Percentiles rank a stretch among this genome's conserved stretches.
These are phyloP conservation scores for Nasonia longicornis DNA, from an alignment of 1,140 invertebrate genomes.

Conservation along the genomic window DNA sequence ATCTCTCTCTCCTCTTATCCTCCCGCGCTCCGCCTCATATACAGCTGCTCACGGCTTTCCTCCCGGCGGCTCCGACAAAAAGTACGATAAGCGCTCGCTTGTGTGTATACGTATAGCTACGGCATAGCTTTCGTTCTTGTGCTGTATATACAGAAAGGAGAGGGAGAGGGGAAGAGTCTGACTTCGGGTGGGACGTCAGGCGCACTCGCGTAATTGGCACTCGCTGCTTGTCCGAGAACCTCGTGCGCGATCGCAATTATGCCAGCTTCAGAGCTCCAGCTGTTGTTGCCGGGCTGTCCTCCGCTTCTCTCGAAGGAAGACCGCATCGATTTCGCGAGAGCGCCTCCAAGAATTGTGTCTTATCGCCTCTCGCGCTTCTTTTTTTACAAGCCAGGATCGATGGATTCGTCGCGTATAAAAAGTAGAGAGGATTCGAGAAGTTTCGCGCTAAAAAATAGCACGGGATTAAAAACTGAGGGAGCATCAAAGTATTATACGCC, in stretches of 20 bases:
- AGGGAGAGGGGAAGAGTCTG: background rate
- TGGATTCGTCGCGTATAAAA: too few species aligned
- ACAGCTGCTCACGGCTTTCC: slow-evolving; percentile 12
- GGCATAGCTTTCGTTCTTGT: background rate
- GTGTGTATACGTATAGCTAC: background rate
- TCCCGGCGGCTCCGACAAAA: slow-evolving; percentile 3
- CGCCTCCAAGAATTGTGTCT: background rate
- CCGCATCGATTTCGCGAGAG: background rate
- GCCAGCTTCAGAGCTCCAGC: slow-evolving; percentile 11
- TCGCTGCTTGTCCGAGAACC: slow-evolving; percentile 39
- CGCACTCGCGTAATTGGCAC: slow-evolving; percentile 54
- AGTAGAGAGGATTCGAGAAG: too few species aligned
- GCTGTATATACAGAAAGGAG: background rate
- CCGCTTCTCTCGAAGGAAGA: background rate
- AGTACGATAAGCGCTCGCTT: slow-evolving; percentile 19
- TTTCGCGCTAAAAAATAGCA: background rate
- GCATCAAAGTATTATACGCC: background rate
- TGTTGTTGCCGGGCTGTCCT: background rate
- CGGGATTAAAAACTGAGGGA: background rate
- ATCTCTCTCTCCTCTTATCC: background rate
- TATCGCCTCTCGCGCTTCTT: too few species aligned
- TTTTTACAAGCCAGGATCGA: too few species aligned
- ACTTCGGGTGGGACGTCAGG: slow-evolving; percentile 30
- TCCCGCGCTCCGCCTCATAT: background rate
- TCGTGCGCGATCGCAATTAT: slow-evolving; percentile 51